Evolutionary conservation across 1,140 invertebrate species (phyloP).

Genomic region (Orius laevigatus): DNA sequence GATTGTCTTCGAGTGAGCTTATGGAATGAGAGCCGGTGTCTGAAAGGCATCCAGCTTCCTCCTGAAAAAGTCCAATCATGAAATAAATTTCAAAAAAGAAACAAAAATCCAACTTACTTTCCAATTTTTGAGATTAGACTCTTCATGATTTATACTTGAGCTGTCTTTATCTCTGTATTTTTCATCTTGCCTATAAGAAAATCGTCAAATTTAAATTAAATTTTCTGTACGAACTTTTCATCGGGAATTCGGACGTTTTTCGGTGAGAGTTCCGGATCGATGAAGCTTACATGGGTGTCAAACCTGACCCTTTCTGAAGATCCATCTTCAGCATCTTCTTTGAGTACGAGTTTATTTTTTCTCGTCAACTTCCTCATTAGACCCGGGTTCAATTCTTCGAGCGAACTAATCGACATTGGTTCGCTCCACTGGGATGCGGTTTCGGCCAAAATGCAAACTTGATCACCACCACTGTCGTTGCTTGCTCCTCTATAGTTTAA

Average conservation of each 20-base stretch:
- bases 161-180: no score
- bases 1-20: slow-evolving; percentile 3
- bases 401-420: slow-evolving; percentile 31
- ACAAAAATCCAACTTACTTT: no score
- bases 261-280: slow-evolving; percentile 16
- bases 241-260: no score
- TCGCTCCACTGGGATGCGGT: slow-evolving; percentile 22
- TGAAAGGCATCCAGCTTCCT: not conserved
- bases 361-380: slow-evolving; percentile 25
- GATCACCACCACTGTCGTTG: slow-evolving; percentile 23
- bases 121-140: not conserved
- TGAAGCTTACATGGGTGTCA: slow-evolving; percentile 28
- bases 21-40: slow-evolving; percentile 8
- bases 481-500: slow-evolving; percentile 23
- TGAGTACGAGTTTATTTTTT: slow-evolving; percentile 15
- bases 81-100: no score
- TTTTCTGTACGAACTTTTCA: no score
- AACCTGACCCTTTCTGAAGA: slow-evolving; percentile 33
- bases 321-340: slow-evolving; percentile 35
- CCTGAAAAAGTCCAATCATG: not conserved
- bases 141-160: not conserved
- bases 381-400: slow-evolving; percentile 32
- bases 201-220: no score
- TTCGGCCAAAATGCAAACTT: slow-evolving; percentile 20
- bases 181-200: no score